phyloP scores from a whole-genome alignment of 2,888 invertebrate genomes.

The Pantelozetes paolii region DNA sequence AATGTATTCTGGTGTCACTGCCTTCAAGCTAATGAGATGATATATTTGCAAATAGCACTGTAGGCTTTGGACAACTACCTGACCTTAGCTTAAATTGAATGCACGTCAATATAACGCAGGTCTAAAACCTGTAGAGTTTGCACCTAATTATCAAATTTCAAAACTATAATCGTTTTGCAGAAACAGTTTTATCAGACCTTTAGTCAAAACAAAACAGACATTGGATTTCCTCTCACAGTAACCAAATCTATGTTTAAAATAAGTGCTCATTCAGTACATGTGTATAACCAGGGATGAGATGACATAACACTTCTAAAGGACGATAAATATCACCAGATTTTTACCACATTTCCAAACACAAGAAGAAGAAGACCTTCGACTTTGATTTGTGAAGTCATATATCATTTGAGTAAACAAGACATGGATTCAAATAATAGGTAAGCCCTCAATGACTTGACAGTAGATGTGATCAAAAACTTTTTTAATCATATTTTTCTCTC shows the following conservation, averaged over 20 bases:
- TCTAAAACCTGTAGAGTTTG: background rate
- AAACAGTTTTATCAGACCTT: background rate
- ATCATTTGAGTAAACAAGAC: too few relatives aligned
- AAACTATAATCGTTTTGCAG: background rate
- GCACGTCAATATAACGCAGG: background rate
- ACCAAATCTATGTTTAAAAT: background rate
- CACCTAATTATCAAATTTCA: slow-evolving; percentile 11
- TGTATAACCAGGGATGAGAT: background rate
- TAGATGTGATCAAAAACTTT: too few relatives aligned
- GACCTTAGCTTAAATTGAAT: background rate
- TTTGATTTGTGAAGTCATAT: too few relatives aligned
- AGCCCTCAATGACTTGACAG: background rate
- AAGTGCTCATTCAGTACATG: background rate
- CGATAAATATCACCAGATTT: background rate
- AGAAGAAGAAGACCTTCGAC: too few relatives aligned
- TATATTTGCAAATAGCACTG: too few relatives aligned
- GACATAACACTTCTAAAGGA: background rate
- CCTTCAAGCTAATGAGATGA: background rate
- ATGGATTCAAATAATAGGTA: slow-evolving; percentile 14
- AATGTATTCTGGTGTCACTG: slow-evolving; percentile 5
- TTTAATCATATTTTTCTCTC: too few relatives aligned
- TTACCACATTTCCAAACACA: too few relatives aligned
- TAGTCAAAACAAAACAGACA: background rate
- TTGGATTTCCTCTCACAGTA: background rate
- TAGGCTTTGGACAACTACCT: background rate